Evolutionary conservation across 2,888 invertebrate species (phyloP).

Genomic region (Lepetodrilus schrolli): DNA sequence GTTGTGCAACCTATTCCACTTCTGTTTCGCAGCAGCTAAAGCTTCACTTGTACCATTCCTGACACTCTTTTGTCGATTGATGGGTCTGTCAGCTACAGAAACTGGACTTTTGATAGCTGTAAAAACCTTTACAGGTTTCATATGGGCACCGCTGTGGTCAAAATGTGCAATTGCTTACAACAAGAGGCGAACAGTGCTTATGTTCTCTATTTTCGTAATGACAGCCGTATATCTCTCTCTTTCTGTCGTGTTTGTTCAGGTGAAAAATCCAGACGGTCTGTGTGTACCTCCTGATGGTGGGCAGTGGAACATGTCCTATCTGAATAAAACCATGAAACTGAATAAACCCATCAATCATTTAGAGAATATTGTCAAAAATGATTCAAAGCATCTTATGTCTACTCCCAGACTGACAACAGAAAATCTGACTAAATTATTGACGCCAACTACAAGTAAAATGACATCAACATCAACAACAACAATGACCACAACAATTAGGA

Average conservation of each 20-base stretch:
- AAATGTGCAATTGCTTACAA: slow-evolving; percentile 65
- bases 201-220: slow-evolving; percentile 68
- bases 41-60: slow-evolving; percentile 70
- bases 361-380: not conserved
- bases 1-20: slow-evolving; percentile 63
- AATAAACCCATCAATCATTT: not conserved
- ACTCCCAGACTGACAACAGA: too few species aligned
- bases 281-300: not conserved
- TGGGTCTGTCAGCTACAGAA: slow-evolving; percentile 67
- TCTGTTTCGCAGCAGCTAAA: slow-evolving; percentile 66
- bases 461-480: not conserved
- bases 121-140: slow-evolving; percentile 62
- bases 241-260: slow-evolving; percentile 52
- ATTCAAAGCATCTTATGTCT: too few species aligned
- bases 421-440: not conserved
- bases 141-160: slow-evolving; percentile 69
- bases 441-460: not conserved
- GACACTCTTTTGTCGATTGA: slow-evolving; percentile 64
- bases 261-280: not conserved
- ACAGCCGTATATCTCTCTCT: slow-evolving; percentile 61
- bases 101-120: slow-evolving; percentile 65
- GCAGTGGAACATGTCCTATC: not conserved
- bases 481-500: not conserved
- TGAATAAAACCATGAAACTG: not conserved
- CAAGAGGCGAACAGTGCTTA: slow-evolving; percentile 60